Percentiles rank a stretch among this genome's conserved stretches.
phyloP scores from a whole-genome alignment of 1,140 invertebrate genomes.

The Adoxophyes honmai region DNA sequence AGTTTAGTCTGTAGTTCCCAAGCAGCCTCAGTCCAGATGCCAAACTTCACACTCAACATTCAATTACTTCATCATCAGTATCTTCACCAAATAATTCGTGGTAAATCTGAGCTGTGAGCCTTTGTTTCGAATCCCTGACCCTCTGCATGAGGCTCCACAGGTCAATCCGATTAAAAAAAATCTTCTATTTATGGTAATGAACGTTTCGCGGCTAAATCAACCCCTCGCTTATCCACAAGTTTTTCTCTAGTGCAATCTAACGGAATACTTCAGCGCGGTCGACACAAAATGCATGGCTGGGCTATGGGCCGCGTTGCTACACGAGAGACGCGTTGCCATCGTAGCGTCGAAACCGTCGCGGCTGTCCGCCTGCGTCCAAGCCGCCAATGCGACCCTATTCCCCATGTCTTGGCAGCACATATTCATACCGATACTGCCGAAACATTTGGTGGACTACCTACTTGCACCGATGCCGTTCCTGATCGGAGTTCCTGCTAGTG shows the following conservation, averaged over 20 bases:
- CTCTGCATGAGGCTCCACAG: too few species aligned
- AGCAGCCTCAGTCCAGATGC: too few species aligned
- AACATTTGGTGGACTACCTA: conserved; percentile 92
- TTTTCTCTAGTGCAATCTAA: conserved; percentile 91
- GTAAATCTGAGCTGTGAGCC: too few species aligned
- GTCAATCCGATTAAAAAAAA: too few species aligned
- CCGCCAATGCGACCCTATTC: conserved; percentile 94
- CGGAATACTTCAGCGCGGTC: conserved; percentile 96
- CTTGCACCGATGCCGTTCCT: conserved; percentile 96
- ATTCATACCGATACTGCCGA: conserved; percentile 95
- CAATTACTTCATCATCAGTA: too few species aligned
- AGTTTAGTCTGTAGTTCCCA: too few species aligned
- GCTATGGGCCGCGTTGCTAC: conserved; percentile 95
- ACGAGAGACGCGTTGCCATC: conserved; percentile 94
- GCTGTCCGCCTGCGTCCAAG: conserved; percentile 95
- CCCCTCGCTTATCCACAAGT: conserved; percentile 20
- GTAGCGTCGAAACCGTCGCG: conserved; percentile 91
- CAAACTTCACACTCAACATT: too few species aligned
- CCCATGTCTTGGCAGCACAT: conserved; percentile 99
- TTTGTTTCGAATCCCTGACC: too few species aligned
- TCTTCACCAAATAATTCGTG: too few species aligned
- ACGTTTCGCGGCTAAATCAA: background rate
- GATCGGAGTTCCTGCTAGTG: conserved; percentile 91
- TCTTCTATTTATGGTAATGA: conserved; percentile 2
- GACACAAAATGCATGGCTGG: conserved; percentile 95